These are phyloP conservation scores for Melanostoma scalare DNA, from an alignment of 2,888 invertebrate species.

Conservation along the genomic window DNA sequence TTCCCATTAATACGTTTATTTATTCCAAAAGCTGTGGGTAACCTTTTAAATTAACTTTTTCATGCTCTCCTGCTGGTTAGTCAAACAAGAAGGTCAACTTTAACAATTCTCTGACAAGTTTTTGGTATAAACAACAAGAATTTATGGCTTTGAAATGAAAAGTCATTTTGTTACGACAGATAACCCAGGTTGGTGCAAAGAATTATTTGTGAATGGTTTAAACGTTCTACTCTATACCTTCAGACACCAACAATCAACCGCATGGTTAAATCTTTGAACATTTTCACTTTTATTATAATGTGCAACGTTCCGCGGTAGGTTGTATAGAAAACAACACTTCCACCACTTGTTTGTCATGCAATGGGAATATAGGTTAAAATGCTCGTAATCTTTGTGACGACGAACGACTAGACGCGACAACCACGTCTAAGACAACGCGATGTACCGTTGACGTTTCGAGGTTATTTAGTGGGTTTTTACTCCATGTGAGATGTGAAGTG, in stretches of 20 bases:
- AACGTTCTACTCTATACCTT: neutral
- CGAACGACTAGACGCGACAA: neutral
- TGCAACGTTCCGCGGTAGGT: slow-evolving; percentile 14
- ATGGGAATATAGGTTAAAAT: neutral
- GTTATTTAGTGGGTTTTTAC: slow-evolving; percentile 30
- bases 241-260: neutral
- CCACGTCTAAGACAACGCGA: slow-evolving; percentile 18
- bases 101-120: slow-evolving; percentile 2
- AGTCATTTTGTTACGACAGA: slow-evolving; percentile 2
- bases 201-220: neutral
- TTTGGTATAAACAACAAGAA: slow-evolving; percentile 7
- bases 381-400: too few species aligned
- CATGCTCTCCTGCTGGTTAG: slow-evolving; percentile 12
- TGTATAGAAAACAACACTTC: slow-evolving; percentile 22
- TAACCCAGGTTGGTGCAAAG: too few species aligned
- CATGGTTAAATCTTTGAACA: neutral
- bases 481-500: slow-evolving; percentile 4
- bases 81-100: slow-evolving; percentile 11
- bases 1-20: neutral
- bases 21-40: slow-evolving; percentile 16
- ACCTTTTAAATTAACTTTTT: slow-evolving; percentile 11
- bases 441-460: slow-evolving; percentile 21
- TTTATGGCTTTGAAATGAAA: slow-evolving; percentile 16
- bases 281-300: slow-evolving; percentile 51
- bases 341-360: neutral